A percentile compares a stretch with the other conserved stretches of the same genome.
phyloP scores from a whole-genome alignment of 2,797 vertebrate genomes.

The Lutjanus argentimaculatus region DNA sequence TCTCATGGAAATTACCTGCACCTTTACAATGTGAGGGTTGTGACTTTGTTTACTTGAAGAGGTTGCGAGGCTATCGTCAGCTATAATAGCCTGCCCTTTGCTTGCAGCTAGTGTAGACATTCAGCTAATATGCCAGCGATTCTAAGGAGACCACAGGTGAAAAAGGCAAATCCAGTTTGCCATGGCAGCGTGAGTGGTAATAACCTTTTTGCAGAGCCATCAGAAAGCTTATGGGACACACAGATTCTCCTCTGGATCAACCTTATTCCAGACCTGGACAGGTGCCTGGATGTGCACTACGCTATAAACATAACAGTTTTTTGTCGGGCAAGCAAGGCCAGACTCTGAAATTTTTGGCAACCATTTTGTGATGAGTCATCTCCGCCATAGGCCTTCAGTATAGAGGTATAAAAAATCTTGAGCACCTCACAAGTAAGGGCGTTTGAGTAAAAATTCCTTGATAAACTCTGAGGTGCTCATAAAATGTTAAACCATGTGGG shows the following conservation, averaged over 20 bases:
- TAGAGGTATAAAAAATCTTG: conserved; percentile 50
- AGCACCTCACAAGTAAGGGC: conserved; percentile 47
- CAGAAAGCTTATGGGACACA: conserved; percentile 47
- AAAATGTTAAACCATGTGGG: conserved; percentile 40
- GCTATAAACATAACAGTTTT: conserved; percentile 38
- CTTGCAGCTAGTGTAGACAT: conserved; percentile 44
- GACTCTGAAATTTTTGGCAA: conserved; percentile 50
- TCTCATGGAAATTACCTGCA: conserved; percentile 40
- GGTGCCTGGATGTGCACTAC: conserved; percentile 43
- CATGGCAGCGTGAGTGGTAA: conserved; percentile 34
- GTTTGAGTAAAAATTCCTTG: conserved; percentile 54
- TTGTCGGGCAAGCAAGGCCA: conserved; percentile 42
- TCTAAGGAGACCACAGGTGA: conserved; percentile 43
- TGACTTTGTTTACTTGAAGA: conserved; percentile 59
- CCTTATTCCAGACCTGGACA: conserved; percentile 53
- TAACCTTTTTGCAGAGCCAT: conserved; percentile 56
- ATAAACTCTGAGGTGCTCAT: conserved; percentile 53
- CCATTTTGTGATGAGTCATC: conserved; percentile 59
- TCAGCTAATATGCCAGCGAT: conserved; percentile 49
- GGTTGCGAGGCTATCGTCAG: conserved; percentile 36
- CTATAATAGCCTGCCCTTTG: conserved; percentile 50
- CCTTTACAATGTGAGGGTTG: conserved; percentile 13
- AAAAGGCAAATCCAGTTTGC: conserved; percentile 45
- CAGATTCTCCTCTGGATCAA: conserved; percentile 47
- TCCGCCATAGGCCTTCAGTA: conserved; percentile 31